Percentiles rank a stretch among this genome's conserved stretches.
Evolutionary conservation across 2,113 vertebrate species (phyloP).

Genomic region (Hucho hucho): DNA sequence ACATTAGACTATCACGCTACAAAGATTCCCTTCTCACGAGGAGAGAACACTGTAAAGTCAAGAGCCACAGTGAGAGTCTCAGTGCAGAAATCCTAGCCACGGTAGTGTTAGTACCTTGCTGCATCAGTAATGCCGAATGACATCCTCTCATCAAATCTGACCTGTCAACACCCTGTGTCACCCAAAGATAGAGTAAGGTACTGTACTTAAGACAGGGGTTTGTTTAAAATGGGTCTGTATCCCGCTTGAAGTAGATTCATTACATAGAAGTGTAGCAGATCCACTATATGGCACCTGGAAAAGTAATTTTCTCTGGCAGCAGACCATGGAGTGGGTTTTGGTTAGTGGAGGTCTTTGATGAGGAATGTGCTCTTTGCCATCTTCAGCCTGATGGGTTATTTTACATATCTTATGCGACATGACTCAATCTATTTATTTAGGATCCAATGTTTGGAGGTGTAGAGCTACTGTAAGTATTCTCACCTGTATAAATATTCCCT

Average conservation of each 20-base stretch:
- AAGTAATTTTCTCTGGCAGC: background rate
- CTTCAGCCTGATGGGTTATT: background rate
- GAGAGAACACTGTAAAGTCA: background rate
- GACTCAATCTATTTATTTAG: background rate
- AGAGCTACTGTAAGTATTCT: background rate
- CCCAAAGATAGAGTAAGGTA: background rate
- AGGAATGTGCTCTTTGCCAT: background rate
- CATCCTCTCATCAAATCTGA: too few relatives aligned
- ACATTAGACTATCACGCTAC: too few relatives aligned
- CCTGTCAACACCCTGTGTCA: too few relatives aligned
- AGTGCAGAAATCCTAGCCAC: too few relatives aligned
- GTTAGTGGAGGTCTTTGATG: background rate
- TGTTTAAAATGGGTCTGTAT: too few relatives aligned
- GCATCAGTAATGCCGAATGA: too few relatives aligned
- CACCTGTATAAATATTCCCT: too few relatives aligned
- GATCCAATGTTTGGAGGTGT: background rate
- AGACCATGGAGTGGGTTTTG: constrained; percentile 6
- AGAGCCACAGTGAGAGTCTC: too few relatives aligned
- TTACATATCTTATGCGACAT: background rate
- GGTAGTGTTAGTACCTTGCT: too few relatives aligned
- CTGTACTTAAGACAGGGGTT: background rate
- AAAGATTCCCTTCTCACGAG: background rate
- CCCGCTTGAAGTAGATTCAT: background rate
- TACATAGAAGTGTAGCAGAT: background rate
- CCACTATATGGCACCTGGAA: background rate